Base-by-base conservation (phyloP, 2,888 invertebrate species). In the Choreutis nemorana region DNA sequence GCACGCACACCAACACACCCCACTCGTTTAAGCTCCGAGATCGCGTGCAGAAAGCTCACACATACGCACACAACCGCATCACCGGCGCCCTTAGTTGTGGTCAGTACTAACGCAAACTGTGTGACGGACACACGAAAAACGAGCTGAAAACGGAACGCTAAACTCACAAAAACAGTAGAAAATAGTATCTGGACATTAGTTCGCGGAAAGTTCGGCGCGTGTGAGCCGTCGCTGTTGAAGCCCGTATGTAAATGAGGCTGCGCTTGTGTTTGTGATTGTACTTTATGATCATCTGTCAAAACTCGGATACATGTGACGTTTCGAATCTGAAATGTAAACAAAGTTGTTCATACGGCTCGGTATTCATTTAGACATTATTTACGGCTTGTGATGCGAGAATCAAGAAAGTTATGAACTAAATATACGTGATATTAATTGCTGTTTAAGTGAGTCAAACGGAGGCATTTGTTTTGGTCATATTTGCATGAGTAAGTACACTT, bases 111-210 rank as follows among this genome's bases (percentile, higher is more conserved):
- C 65, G 73, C 77, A 73, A 75, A 75, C 78, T 68, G 78, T 77
- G 78, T 70, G 71, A 68, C 73, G 78, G 77, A 71, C 78, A 78
- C 75, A 78, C 78, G 78, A 78, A 73, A 78, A 71, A 67, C 72
- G 70, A 68, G 70, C 71, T 67, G 70, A 77, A 78, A 77, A 65
- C 64, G 64, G 59, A 49, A 61, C 72, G 71, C 55, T 60, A 64
- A 64, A 65, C 60, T 58, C 54, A 58, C 53, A 56, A 61, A 62
- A 65, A 48, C 54, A 55, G 47, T 41, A 45, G 38, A 42, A 38
- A 46, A 50, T 50, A 51, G 46, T 31, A 27, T 24, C 24, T 26
- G 28, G 26, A 26, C 13, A 11, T 24, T 29, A 29, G 26, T 44
- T 45, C 41, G 34, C 41, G 44, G 47, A 48, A 47, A 53, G 48